Conservation (phyloP, 2,888 invertebrate species). For the Machimus rusticus region DNA sequence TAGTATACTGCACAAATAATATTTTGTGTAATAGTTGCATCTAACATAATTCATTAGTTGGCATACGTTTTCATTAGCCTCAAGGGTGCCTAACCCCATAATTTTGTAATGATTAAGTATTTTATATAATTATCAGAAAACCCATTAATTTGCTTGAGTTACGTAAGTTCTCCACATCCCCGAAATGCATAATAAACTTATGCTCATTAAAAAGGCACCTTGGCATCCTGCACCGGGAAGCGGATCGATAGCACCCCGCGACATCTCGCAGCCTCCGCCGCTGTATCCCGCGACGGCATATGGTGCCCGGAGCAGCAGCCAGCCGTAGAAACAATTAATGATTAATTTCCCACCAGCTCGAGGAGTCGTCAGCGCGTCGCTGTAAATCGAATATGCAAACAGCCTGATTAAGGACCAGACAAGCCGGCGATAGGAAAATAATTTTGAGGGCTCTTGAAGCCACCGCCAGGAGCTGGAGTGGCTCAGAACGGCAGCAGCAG, state of each 20-base stretch:
- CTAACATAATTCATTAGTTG: too few relatives aligned
- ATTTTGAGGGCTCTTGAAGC: slow-evolving; percentile 14
- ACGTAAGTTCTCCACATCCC: neutral
- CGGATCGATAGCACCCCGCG: neutral
- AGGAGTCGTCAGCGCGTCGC: neutral
- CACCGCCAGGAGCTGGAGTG: neutral
- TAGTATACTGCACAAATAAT: too few relatives aligned
- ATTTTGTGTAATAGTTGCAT: too few relatives aligned
- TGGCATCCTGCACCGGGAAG: neutral
- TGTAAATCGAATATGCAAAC: slow-evolving; percentile 14
- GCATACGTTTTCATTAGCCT: too few relatives aligned
- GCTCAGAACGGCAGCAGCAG: neutral
- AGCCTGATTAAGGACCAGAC: neutral
- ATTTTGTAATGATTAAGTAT: neutral
- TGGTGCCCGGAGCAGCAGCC: neutral
- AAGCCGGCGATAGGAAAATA: slow-evolving; percentile 18
- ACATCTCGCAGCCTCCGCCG: neutral
- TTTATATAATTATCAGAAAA: neutral
- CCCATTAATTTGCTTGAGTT: neutral
- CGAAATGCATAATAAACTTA: neutral
- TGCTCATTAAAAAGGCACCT: neutral
- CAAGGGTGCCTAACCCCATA: neutral
- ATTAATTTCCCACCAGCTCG: slow-evolving; percentile 2
- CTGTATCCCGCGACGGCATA: neutral
- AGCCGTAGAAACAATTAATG: neutral